These are phyloP conservation scores for Batillaria attramentaria DNA, from an alignment of 1,140 invertebrate species.

Conservation along the genomic window DNA sequence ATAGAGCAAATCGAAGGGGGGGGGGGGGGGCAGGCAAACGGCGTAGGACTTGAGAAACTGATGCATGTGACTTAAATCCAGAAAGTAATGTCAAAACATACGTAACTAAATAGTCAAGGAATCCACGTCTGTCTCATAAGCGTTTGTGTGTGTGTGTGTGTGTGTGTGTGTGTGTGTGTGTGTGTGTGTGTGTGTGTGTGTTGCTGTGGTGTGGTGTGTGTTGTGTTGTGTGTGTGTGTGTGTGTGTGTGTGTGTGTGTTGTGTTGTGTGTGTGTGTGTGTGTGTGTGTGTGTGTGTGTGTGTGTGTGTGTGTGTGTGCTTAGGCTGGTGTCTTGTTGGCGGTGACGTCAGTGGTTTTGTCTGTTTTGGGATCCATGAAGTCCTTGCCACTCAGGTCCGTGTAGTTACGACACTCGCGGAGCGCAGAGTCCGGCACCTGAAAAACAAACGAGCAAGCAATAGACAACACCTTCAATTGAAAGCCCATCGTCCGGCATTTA, in stretches of 20 bases:
- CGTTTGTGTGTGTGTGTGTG: slow-evolving; percentile 9
- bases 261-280: slow-evolving; percentile 1
- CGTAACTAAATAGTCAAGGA: too few species aligned
- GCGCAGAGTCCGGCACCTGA: slow-evolving; percentile 53
- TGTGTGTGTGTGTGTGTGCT: slow-evolving; percentile 1
- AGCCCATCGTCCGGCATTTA: too few species aligned
- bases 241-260: not conserved
- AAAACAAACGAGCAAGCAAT: slow-evolving; percentile 3
- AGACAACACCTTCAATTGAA: too few species aligned
- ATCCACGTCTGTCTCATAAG: not conserved
- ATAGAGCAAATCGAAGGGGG: too few species aligned
- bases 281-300: slow-evolving; percentile 18
- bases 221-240: slow-evolving; percentile 9
- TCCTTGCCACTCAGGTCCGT: slow-evolving; percentile 52
- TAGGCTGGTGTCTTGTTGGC: slow-evolving; percentile 4
- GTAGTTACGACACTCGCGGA: slow-evolving; percentile 51
- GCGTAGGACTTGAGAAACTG: too few species aligned
- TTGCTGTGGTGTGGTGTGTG: not conserved
- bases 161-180: not conserved
- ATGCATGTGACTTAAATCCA: too few species aligned
- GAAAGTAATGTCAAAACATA: too few species aligned
- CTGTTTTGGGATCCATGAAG: slow-evolving; percentile 25
- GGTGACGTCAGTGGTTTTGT: slow-evolving; percentile 28
- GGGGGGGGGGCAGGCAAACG: too few species aligned
- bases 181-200: slow-evolving; percentile 3